Base-by-base conservation (phyloP, 2,888 invertebrate species). In the Masnerella sp. region DNA sequence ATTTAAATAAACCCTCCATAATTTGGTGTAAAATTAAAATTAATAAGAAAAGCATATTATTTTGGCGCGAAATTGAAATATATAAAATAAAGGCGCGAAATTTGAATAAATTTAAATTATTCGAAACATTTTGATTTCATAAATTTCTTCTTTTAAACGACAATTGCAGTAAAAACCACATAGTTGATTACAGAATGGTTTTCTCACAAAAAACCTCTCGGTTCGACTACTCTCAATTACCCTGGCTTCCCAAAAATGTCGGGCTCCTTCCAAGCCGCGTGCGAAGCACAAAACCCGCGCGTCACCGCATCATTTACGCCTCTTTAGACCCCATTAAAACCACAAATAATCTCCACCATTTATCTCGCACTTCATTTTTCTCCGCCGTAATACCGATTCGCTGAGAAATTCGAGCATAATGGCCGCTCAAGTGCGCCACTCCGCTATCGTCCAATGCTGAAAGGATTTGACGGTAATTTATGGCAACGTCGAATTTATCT, bases 231-330 rank as follows among this genome's bases (percentile, higher is more conserved):
- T 54, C 54, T 64, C 52, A 52, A 64, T 64, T 54, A 54, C 54
- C 43, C 34, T 25, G 62, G 43, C 43, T 38, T 32, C 25, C 30
- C 30, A 54, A 64, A 64, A 45, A 28, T 54, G 54, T 17, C 34
- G 28, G 64, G 38, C 36, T 64, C 43, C 34, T 64, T 64, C 43
- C 43, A 15, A 25, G 0, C 15, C 32, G 40, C 56, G 56, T 54
- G 12, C 32, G 47, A 20, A 15, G 56, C 65, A 65, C 56, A 65
- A 65, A 65, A 56, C 32, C 40, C 40, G 40, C 56, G 36, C 56
- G 40, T 56, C 65, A 36, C 34, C 56, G 47, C 56, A 65, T 56
- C 54, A 56, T 65, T 65, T 65, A 65, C 65, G 58, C 67, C 58
- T 67, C 51, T 65, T 65, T 56, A 65, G 51, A 58, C 32, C 58